These are phyloP conservation scores for Cyanoliseus patagonus DNA, from an alignment of 2,113 vertebrate genomes.

Conservation along the genomic window DNA sequence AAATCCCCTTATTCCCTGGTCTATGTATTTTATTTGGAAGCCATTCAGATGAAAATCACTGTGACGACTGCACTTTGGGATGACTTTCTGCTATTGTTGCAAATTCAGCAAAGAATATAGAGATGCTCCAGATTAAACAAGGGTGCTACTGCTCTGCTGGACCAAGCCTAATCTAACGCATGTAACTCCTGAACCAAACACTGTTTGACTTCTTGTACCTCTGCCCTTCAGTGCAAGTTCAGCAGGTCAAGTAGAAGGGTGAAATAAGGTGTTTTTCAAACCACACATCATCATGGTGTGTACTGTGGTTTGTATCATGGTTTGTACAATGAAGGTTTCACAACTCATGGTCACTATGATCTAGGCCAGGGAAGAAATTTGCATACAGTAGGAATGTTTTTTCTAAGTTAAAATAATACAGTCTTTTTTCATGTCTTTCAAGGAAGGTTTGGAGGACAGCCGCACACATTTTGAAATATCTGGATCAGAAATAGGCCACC, in stretches of 20 bases:
- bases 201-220: background rate
- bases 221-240: background rate
- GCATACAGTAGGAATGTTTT: background rate
- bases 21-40: background rate
- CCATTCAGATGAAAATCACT: background rate
- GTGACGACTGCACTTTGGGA: background rate
- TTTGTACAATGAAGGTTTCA: background rate
- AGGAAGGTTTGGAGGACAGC: constrained; percentile 19
- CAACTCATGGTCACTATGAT: background rate
- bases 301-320: background rate
- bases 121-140: background rate
- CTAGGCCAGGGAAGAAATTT: background rate
- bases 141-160: background rate
- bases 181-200: background rate
- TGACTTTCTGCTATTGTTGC: background rate
- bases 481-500: constrained; percentile 1
- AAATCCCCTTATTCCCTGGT: background rate
- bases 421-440: background rate
- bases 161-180: background rate
- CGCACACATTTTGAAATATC: constrained; percentile 34
- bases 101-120: background rate
- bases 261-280: background rate
- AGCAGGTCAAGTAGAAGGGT: background rate
- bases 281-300: background rate
- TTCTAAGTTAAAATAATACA: background rate